Evolutionary conservation across 2,888 invertebrate genomes (phyloP).

Genomic region (Phaonia tiefii): DNA sequence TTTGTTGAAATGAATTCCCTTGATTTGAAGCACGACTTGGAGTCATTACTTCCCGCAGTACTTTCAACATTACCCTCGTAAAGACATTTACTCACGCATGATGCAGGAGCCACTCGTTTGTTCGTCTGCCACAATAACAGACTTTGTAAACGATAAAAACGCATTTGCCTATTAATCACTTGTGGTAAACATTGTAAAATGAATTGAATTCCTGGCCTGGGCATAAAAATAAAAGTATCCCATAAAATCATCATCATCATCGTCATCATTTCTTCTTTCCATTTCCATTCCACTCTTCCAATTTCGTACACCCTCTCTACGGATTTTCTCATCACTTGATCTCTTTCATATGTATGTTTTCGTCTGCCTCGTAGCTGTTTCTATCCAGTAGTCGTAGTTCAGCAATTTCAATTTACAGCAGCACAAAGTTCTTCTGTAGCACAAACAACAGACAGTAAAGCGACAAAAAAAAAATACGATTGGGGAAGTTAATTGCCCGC

Average conservation of each 20-base stretch:
- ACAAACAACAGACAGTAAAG: not conserved
- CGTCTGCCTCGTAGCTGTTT: not conserved
- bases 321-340: no score
- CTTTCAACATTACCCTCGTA: no score
- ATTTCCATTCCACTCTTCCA: not conserved
- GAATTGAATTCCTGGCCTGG: slow-evolving; percentile 41
- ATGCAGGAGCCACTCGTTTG: no score
- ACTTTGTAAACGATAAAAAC: slow-evolving; percentile 55
- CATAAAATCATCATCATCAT: slow-evolving; percentile 40
- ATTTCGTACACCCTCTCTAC: not conserved
- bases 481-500: slow-evolving; percentile 58
- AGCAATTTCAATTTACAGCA: slow-evolving; percentile 57
- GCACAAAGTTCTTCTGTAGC: slow-evolving; percentile 15
- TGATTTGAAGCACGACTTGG: no score
- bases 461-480: slow-evolving; percentile 47
- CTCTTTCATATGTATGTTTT: not conserved
- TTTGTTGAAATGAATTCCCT: no score
- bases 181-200: slow-evolving; percentile 63
- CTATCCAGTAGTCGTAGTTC: slow-evolving; percentile 5
- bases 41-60: no score
- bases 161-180: slow-evolving; percentile 66
- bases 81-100: no score
- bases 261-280: no score
- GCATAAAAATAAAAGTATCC: not conserved
- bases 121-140: slow-evolving; percentile 41